These are phyloP conservation scores for Argyresthia albistria DNA, from an alignment of 2,888 invertebrate species.

Conservation along the genomic window DNA sequence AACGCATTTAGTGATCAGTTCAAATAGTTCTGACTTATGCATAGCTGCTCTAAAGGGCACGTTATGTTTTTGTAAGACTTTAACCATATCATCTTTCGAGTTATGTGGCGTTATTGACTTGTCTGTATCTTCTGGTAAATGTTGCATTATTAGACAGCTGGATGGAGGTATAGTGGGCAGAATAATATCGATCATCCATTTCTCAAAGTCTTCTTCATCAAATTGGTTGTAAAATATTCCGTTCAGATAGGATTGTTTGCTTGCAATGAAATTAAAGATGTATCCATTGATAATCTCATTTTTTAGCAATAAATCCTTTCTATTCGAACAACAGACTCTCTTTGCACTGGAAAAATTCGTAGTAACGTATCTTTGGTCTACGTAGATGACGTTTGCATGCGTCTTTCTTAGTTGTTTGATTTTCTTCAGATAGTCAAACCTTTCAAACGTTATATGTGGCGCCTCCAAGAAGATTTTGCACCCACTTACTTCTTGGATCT, in stretches of 20 bases:
- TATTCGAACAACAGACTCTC: too few species aligned
- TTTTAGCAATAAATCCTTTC: too few species aligned
- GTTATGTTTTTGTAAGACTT: conserved; percentile 28
- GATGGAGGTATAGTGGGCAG: conserved; percentile 18
- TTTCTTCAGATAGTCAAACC: conserved; percentile 29
- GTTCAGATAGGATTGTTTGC: conserved; percentile 20
- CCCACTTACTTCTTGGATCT: conserved; percentile 18
- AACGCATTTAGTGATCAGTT: conserved; percentile 22
- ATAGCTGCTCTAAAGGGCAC: conserved; percentile 28
- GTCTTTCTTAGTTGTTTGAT: conserved; percentile 20
- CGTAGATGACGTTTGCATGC: conserved; percentile 23
- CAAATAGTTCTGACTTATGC: conserved; percentile 33
- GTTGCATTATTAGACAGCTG: conserved; percentile 32
- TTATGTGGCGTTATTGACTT: conserved; percentile 25
- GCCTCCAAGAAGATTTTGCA: conserved; percentile 27
- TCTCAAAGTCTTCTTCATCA: conserved; percentile 22
- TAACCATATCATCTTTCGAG: conserved; percentile 30
- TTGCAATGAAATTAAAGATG: conserved; percentile 25
- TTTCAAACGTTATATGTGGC: conserved; percentile 30
- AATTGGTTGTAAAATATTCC: conserved; percentile 25
- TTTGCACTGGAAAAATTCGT: background rate
- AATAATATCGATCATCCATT: conserved; percentile 34
- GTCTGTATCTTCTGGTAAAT: conserved; percentile 12
- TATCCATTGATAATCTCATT: conserved; percentile 10
- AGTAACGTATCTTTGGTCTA: conserved; percentile 30